Evolutionary conservation across 2,888 invertebrate species (phyloP), one percentile per base, ranked within the genome.

Genomic region (Hartigia nigra): DNA sequence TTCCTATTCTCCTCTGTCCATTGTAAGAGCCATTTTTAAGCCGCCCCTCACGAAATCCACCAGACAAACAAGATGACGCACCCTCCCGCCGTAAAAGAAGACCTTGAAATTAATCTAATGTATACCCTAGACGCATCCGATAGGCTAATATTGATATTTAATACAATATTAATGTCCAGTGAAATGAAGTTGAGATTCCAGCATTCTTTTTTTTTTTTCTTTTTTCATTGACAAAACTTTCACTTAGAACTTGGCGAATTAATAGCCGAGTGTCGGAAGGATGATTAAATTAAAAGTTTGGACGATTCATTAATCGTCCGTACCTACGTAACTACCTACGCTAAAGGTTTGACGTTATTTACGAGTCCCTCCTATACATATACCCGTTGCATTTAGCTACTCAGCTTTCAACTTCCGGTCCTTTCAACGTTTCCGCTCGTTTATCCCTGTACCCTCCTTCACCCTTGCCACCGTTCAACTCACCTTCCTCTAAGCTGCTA

Each of bases 221-320:
- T n/a, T n/a, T 55, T 23, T 4, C 23, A 55, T 5, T 23, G 55
- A 23, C 5, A 23, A 55, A 55, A 55, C 55, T 23, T 55, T 55
- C 9, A 23, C 55, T 55, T 2, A 23, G 9, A 23, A 55, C 0
- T 23, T 55, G 23, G 23, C 23, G 55, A 55, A 55, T 55, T 55
- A 55, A 55, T 55, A 23, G 55, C 55, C 55, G 55, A 23, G 14
- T 55, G 55, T 55, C 9, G 74, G 80, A 78, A 81, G 14, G 81
- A 86, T 85, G 87, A 88, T 87, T 86, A 84, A 86, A 86, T 89
- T 87, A 86, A 87, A 89, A 89, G 86, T 88, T 88, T 81, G 81
- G 83, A 82, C 87, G 85, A 88, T 88, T 88, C 88, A 89, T 89
- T 88, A 89, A 88, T 87, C 83, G 83, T 55, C 23, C 79, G 80